Evolutionary conservation across 2,888 invertebrate genomes (phyloP), one percentile per base, ranked within the genome.

Genomic region (Conistra vaccinii): DNA sequence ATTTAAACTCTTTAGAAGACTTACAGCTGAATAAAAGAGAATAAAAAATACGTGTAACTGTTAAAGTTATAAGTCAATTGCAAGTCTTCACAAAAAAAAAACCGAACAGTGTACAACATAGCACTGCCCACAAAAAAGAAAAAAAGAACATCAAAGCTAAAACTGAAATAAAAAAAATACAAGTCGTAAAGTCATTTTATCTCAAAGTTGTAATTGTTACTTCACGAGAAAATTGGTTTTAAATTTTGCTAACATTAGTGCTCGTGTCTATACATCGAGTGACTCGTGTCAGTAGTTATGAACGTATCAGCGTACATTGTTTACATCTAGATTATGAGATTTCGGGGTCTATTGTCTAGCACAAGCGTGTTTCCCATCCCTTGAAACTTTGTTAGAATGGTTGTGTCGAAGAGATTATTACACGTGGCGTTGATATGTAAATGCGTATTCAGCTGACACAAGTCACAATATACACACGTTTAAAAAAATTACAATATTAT

Each of bases 301-400:
- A 48, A 72, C 76, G 81, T 85, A 86, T 86, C 86, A 66, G 48
- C 63, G 58, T 60, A 73, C 80, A 85, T 86, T 87, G 85, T 84
- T 86, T 85, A 85, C 80, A 78, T 87, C 82, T 85, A 84, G 82
- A 80, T 81, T 84, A 78, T 65, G 69, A 80, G 77, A 86, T 87
- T 85, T 84, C 77, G 72, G 66, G 26, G 20, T 62, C 82, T 68
- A 87, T 87, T 87, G 86, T 87, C 67, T 76, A 55, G 26, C 23
- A 65, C 63, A 60, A 73, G 53, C 69, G 17, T 73, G 42, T 87
- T 35, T 87, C 86, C 67, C 86, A 87, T 80, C 87, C 86, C 86
- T 86, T 87, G 86, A 87, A 77, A 80, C 51, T 69, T 57, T 80
- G 73, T 73, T 78, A 80, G 68, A 85, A 80, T 82, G 85, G 66